These are phyloP conservation scores for Psittacula cyanocephala DNA, from an alignment of 2,113 vertebrate genomes.

Conservation along the genomic window DNA sequence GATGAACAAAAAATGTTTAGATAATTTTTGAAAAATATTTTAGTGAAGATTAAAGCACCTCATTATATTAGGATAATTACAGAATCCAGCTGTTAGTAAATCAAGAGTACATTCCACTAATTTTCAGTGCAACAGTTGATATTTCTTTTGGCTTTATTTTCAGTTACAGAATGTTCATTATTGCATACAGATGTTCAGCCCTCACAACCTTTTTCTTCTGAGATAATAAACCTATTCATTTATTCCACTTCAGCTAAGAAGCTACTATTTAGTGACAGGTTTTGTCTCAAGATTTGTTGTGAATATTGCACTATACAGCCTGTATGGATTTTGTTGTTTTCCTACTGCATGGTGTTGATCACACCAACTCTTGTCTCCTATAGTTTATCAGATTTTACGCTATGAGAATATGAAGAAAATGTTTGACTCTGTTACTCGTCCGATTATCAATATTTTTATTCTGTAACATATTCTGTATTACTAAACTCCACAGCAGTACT, in stretches of 20 bases:
- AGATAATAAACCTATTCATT: background rate
- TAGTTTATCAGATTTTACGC: background rate
- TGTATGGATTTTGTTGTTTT: background rate
- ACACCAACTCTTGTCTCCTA: background rate
- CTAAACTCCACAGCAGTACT: background rate
- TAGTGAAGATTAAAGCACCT: background rate
- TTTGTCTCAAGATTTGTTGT: background rate
- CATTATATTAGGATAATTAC: constrained; percentile 28
- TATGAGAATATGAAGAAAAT: background rate
- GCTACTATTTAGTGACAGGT: background rate
- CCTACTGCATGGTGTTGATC: background rate
- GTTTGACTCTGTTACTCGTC: background rate
- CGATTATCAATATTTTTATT: background rate
- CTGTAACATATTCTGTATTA: background rate
- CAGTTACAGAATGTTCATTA: background rate
- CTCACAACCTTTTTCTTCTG: background rate
- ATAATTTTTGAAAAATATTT: background rate
- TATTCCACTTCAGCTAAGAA: background rate
- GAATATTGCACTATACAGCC: fast-evolving
- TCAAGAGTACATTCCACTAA: background rate
- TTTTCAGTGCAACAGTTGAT: background rate
- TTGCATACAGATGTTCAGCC: background rate
- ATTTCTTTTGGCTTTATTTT: background rate
- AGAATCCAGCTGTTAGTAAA: constrained; percentile 15
- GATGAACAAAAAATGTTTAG: background rate